These are phyloP conservation scores for Epinephelus coioides DNA, from an alignment of 2,797 vertebrate genomes.

Conservation along the genomic window DNA sequence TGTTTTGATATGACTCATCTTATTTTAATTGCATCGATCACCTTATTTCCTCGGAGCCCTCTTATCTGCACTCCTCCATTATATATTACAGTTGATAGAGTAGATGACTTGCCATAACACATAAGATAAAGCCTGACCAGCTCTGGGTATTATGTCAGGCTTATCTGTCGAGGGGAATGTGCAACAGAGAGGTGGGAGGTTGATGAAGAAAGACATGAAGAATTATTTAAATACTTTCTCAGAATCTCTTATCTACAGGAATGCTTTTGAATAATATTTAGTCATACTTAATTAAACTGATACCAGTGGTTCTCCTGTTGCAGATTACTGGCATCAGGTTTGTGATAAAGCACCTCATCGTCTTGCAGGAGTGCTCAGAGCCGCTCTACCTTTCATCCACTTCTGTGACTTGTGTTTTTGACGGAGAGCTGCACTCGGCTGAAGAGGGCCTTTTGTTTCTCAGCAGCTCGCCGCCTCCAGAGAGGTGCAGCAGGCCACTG, in stretches of 20 bases:
- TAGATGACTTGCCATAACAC: conserved; percentile 32
- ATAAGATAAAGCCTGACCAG: conserved; percentile 58
- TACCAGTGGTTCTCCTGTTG: neutral
- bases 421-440: conserved; percentile 63
- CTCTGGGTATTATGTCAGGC: conserved; percentile 8
- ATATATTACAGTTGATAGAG: conserved; percentile 11
- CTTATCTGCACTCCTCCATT: conserved; percentile 25
- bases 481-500: conserved; percentile 68
- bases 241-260: conserved; percentile 34
- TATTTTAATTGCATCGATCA: neutral
- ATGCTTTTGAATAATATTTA: conserved; percentile 20
- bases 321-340: neutral
- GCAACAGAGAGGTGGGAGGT: conserved; percentile 7
- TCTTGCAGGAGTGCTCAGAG: conserved; percentile 20
- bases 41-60: neutral
- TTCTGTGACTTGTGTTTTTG: conserved; percentile 68
- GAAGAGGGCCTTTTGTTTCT: conserved; percentile 79
- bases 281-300: conserved; percentile 1
- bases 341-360: neutral
- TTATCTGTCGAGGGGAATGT: conserved; percentile 56
- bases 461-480: conserved; percentile 66
- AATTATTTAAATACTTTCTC: conserved; percentile 6
- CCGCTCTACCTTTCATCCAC: conserved; percentile 59
- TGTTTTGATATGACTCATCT: neutral
- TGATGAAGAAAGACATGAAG: conserved; percentile 1